Conservation (phyloP, 2,888 invertebrate species). For the Drosophila pegasa region DNA sequence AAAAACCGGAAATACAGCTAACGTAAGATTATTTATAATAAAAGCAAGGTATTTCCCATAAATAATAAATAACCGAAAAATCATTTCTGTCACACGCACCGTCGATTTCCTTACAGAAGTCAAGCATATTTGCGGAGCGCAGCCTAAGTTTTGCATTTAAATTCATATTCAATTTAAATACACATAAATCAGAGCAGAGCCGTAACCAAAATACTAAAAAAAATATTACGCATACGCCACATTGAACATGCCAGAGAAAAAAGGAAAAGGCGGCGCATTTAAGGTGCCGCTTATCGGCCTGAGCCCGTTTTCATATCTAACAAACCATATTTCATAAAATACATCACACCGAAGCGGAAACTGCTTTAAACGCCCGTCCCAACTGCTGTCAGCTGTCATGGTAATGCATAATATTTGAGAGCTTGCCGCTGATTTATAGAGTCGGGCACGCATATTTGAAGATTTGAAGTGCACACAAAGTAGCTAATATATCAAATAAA, state of each 20-base stretch:
- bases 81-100: background rate
- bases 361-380: constrained; percentile 24
- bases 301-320: constrained; percentile 13
- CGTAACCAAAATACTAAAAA: constrained; percentile 10
- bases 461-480: constrained; percentile 32
- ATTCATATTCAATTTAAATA: background rate
- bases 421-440: constrained; percentile 50
- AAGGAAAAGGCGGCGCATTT: constrained; percentile 8
- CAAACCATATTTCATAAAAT: constrained; percentile 29
- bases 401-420: constrained; percentile 23
- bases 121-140: background rate
- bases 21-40: too few relatives aligned
- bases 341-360: background rate
- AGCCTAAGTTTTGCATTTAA: background rate
- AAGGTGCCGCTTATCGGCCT: constrained; percentile 23
- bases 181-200: constrained; percentile 19
- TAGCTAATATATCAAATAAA: constrained; percentile 61
- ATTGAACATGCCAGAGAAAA: constrained; percentile 14
- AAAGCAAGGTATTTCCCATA: too few relatives aligned
- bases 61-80: constrained; percentile 1
- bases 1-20: too few relatives aligned
- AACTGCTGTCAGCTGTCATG: constrained; percentile 57
- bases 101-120: background rate
- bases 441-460: constrained; percentile 3
- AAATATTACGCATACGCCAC: constrained; percentile 34